These are phyloP conservation scores for Chitala chitala DNA, from an alignment of 2,113 vertebrate species.

Conservation along the genomic window DNA sequence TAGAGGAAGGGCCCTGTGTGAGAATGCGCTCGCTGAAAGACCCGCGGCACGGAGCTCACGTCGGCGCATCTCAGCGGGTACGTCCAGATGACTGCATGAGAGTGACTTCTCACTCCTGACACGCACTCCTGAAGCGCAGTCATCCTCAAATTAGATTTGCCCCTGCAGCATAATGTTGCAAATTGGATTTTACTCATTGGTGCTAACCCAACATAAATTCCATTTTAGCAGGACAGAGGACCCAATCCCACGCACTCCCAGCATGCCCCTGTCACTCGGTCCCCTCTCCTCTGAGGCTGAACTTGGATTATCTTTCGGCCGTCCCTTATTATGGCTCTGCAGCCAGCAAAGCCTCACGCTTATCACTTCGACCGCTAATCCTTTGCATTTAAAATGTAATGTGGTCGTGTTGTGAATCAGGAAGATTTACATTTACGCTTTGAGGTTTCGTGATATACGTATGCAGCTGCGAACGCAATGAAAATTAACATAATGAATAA, in stretches of 20 bases:
- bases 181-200: slow-evolving; percentile 65
- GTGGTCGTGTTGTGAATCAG: neutral
- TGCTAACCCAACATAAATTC: slow-evolving; percentile 67
- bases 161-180: slow-evolving; percentile 59
- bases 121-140: slow-evolving; percentile 53
- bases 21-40: neutral
- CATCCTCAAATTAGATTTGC: slow-evolving; percentile 62
- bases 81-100: too few relatives aligned
- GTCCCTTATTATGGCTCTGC: slow-evolving; percentile 18
- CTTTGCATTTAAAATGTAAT: slow-evolving; percentile 6
- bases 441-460: slow-evolving; percentile 6
- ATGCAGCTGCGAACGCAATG: too few relatives aligned
- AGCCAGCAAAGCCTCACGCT: slow-evolving; percentile 37
- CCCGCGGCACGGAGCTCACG: neutral
- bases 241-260: slow-evolving; percentile 29
- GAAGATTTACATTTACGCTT: neutral
- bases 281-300: slow-evolving; percentile 26
- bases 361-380: slow-evolving; percentile 27
- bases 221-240: slow-evolving; percentile 58
- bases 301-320: slow-evolving; percentile 21
- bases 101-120: too few relatives aligned
- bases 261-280: slow-evolving; percentile 27
- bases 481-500: too few relatives aligned
- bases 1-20: neutral
- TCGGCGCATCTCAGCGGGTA: too few relatives aligned